Conservation (phyloP, 2,113 vertebrate genomes). For the Neopipo cinnamomea region DNA sequence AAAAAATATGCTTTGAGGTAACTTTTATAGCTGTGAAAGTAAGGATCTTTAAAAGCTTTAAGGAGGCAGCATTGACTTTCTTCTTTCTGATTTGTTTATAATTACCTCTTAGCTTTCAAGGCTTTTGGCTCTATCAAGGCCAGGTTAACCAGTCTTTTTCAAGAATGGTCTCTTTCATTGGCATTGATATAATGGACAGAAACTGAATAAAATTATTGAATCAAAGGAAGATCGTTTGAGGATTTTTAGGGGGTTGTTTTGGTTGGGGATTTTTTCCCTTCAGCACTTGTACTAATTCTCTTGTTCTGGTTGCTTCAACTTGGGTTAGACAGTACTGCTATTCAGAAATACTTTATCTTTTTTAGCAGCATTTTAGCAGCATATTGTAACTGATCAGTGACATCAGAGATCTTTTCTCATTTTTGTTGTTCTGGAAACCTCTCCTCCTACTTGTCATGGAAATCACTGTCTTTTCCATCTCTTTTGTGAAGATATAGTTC, state of each 20-base stretch:
- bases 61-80: background rate
- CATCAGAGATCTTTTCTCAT: background rate
- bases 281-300: background rate
- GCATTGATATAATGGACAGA: background rate
- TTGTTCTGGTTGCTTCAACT: background rate
- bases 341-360: background rate
- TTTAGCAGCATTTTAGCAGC: background rate
- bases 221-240: background rate
- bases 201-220: background rate
- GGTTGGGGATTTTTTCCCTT: background rate
- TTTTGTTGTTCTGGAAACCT: background rate
- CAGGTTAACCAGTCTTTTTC: background rate
- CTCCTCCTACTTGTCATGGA: background rate
- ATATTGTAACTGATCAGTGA: background rate
- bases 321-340: background rate
- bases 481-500: background rate
- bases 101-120: background rate
- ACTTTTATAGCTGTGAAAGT: background rate
- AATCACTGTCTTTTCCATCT: background rate
- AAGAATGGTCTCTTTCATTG: background rate
- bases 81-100: background rate
- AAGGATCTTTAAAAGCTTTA: background rate
- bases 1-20: background rate
- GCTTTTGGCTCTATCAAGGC: background rate
- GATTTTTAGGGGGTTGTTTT: background rate